These are phyloP conservation scores for Euthynnus affinis DNA, from an alignment of 2,797 vertebrate genomes.

Conservation along the genomic window DNA sequence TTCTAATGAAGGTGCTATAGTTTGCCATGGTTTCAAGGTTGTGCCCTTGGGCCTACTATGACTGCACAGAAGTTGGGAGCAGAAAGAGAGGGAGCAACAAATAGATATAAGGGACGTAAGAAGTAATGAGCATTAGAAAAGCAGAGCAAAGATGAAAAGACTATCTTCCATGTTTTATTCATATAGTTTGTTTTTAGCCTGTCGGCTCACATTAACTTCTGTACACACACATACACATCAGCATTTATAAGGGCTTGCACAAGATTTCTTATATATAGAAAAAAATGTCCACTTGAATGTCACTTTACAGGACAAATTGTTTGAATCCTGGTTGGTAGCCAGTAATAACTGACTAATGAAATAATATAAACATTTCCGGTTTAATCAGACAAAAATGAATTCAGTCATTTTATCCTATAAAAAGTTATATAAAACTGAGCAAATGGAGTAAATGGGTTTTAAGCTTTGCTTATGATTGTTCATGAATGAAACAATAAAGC, in stretches of 20 bases:
- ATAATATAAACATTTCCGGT: constrained; percentile 25
- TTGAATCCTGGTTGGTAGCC: constrained; percentile 26
- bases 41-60: constrained; percentile 61
- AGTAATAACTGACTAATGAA: not conserved
- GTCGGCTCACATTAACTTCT: constrained; percentile 68
- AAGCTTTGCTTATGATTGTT: not conserved
- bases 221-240: constrained; percentile 60
- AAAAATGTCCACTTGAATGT: constrained; percentile 45
- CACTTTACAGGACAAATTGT: constrained; percentile 52
- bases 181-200: constrained; percentile 81
- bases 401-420: not conserved
- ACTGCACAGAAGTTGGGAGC: constrained; percentile 53
- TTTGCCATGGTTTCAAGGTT: constrained; percentile 65
- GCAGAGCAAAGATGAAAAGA: constrained; percentile 79
- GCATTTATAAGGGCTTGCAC: constrained; percentile 46
- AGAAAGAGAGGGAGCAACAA: constrained; percentile 46
- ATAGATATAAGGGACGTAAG: constrained; percentile 12
- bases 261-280: constrained; percentile 13
- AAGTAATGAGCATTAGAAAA: constrained; percentile 79
- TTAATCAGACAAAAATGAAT: no score
- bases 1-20: constrained; percentile 49
- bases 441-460: not conserved
- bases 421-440: not conserved
- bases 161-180: constrained; percentile 79
- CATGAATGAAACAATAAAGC: not conserved